Conservation (phyloP, 2,113 vertebrate species). For the Emydocephalus ijimae region DNA sequence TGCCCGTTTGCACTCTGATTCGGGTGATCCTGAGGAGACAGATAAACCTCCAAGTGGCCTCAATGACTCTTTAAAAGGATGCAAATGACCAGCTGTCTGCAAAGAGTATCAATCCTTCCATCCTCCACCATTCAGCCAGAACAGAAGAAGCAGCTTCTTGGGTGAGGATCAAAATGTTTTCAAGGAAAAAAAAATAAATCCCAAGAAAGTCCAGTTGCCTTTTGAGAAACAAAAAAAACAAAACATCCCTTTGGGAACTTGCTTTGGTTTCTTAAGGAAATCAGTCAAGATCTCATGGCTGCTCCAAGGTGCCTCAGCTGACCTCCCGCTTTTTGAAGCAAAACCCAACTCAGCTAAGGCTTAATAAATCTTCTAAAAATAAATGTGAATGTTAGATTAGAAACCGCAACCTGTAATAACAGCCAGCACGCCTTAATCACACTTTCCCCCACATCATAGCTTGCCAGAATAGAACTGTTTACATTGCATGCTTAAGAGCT, state of each 20-base stretch:
- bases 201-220: too few relatives aligned
- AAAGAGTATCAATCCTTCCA: too few relatives aligned
- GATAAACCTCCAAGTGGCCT: too few relatives aligned
- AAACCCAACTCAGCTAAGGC: background rate
- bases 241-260: background rate
- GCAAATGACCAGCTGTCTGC: too few relatives aligned
- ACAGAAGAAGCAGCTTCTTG: too few relatives aligned
- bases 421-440: background rate
- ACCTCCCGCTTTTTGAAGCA: background rate
- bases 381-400: background rate
- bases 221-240: too few relatives aligned
- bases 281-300: background rate
- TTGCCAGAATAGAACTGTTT: background rate
- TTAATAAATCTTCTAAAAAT: background rate
- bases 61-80: too few relatives aligned
- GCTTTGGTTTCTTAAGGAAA: background rate
- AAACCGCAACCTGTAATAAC: background rate
- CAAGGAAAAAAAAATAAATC: too few relatives aligned
- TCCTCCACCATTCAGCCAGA: too few relatives aligned
- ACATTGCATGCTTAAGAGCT: background rate
- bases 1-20: too few relatives aligned
- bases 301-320: background rate
- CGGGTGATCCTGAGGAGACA: too few relatives aligned
- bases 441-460: background rate
- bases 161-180: too few relatives aligned